Conservation (phyloP, 2,113 vertebrate genomes). For the Amphiprion percula region DNA sequence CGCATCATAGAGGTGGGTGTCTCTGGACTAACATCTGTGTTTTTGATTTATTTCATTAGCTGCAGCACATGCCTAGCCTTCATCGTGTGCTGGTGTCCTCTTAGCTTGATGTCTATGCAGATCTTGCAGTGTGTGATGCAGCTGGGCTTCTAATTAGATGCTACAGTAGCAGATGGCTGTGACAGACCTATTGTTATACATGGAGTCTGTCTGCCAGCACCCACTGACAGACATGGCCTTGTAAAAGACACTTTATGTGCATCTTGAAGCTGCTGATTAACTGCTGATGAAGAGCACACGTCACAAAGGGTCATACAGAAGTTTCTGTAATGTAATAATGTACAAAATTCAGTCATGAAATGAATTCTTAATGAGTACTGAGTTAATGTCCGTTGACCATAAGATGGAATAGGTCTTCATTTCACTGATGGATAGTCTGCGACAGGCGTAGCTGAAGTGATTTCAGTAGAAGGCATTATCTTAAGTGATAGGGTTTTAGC, state of each 20-base stretch:
- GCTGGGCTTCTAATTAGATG: slow-evolving; percentile 16
- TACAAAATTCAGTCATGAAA: not conserved
- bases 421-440: slow-evolving; percentile 19
- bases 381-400: not conserved
- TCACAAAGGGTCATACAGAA: not conserved
- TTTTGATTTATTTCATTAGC: not conserved
- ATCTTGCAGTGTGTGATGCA: not conserved
- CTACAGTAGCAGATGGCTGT: slow-evolving; percentile 22
- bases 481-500: not conserved
- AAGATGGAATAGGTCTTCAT: slow-evolving; percentile 2
- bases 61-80: not conserved
- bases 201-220: not conserved
- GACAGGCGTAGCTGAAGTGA: not conserved
- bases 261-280: not conserved
- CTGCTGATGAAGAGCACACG: not conserved
- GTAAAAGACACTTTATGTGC: not conserved
- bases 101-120: not conserved
- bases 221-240: not conserved
- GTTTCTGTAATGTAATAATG: not conserved
- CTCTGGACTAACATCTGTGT: not conserved
- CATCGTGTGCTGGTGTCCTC: not conserved
- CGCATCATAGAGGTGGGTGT: slow-evolving; percentile 70
- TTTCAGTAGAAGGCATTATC: slow-evolving; percentile 8
- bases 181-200: not conserved
- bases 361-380: not conserved